Evolutionary conservation across 53 echinoderm and acorn worm genomes (phyloP).

Genomic region (Stichopus horrens): DNA sequence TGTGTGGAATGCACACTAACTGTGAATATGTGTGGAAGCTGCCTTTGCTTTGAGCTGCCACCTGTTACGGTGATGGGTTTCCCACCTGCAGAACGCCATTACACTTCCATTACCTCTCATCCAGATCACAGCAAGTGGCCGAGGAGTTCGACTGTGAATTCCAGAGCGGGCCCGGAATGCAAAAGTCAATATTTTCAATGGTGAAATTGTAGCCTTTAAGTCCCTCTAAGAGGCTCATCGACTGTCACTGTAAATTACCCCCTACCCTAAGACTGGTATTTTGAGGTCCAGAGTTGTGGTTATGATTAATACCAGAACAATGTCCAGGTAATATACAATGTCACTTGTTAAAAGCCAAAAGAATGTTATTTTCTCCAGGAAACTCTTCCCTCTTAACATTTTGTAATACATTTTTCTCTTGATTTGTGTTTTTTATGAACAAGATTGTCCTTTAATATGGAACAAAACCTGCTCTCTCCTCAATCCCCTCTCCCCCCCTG

Average conservation of each 20-base stretch:
- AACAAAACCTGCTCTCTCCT: too few species aligned
- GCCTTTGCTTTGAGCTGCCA: constrained; percentile 5
- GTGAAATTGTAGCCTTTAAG: constrained; percentile 37
- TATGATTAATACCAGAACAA: constrained; percentile 32
- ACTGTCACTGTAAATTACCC: constrained; percentile 27
- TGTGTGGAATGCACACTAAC: constrained; percentile 28
- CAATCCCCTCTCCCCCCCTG: too few species aligned
- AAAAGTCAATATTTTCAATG: constrained; percentile 8
- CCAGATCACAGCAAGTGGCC: constrained; percentile 32
- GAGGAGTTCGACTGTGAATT: not conserved
- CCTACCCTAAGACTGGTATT: constrained; percentile 3
- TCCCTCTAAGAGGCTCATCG: constrained; percentile 13
- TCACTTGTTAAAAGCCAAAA: not conserved
- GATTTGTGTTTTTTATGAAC: too few species aligned
- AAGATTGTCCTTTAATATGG: too few species aligned
- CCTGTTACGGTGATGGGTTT: constrained; percentile 19
- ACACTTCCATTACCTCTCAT: constrained; percentile 33
- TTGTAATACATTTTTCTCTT: too few species aligned
- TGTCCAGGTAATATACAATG: constrained; percentile 22
- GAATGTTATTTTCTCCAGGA: not conserved
- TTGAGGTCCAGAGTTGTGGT: constrained; percentile 41
- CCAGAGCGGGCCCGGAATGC: not conserved
- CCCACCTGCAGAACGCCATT: constrained; percentile 34
- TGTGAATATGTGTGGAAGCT: not conserved
- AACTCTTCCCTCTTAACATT: too few species aligned